phyloP scores from a whole-genome alignment of 1,140 invertebrate genomes.

The Elymnias hypermnestra region DNA sequence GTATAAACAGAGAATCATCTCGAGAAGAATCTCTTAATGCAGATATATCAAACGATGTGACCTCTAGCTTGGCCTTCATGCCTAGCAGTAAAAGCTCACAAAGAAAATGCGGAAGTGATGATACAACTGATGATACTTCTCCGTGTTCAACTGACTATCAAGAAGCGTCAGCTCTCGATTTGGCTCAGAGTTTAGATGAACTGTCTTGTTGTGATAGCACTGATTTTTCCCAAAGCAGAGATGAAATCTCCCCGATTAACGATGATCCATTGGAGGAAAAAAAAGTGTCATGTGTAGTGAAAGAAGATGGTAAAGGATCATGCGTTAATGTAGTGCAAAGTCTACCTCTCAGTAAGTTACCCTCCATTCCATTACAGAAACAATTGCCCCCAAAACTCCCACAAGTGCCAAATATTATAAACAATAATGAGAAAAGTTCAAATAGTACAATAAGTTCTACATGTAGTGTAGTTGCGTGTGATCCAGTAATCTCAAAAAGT shows the following conservation, averaged over 20 bases:
- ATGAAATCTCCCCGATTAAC: conserved; percentile 44
- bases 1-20: conserved; percentile 40
- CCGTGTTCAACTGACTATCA: conserved; percentile 68
- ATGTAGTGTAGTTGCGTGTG: conserved; percentile 9
- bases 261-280: conserved; percentile 28
- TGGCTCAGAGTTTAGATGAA: conserved; percentile 61
- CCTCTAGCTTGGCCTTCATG: conserved; percentile 64
- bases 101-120: conserved; percentile 36
- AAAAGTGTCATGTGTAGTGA: conserved; percentile 28
- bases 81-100: conserved; percentile 63
- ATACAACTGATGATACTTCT: conserved; percentile 65
- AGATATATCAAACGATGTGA: conserved; percentile 62
- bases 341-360: conserved; percentile 45
- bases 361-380: conserved; percentile 49
- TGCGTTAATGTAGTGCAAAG: conserved; percentile 26
- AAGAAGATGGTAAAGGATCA: conserved; percentile 28
- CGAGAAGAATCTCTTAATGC: conserved; percentile 60
- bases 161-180: conserved; percentile 65
- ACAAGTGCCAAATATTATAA: conserved; percentile 26
- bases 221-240: conserved; percentile 65
- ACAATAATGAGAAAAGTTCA: conserved; percentile 19
- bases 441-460: conserved; percentile 8
- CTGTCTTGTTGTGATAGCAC: conserved; percentile 57
- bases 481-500: conserved; percentile 8
- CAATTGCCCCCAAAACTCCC: conserved; percentile 33